These are phyloP conservation scores for Hirtodrosophila histrioides DNA, from an alignment of 2,888 invertebrate species.

Conservation along the genomic window DNA sequence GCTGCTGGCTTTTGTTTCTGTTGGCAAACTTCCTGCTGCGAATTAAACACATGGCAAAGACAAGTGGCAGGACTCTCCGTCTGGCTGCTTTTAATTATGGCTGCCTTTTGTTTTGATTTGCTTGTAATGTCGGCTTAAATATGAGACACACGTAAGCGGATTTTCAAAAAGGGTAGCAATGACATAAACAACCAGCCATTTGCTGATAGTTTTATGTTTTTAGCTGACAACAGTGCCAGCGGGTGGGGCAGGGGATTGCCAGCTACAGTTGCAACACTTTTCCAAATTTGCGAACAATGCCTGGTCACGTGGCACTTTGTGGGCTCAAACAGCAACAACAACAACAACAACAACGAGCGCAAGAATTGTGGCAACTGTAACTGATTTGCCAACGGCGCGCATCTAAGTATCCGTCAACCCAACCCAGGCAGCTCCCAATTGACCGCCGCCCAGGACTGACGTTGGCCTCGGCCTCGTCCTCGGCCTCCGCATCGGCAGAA, in stretches of 20 bases:
- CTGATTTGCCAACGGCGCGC: constrained; percentile 65
- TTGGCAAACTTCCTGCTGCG: constrained; percentile 32
- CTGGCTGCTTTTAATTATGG: constrained; percentile 60
- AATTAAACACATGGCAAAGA: constrained; percentile 32
- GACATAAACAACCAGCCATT: constrained; percentile 57
- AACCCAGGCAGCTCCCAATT: constrained; percentile 34
- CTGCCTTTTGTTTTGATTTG: constrained; percentile 66
- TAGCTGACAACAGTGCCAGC: constrained; percentile 35
- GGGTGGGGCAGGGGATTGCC: neutral
- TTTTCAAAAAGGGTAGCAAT: constrained; percentile 65
- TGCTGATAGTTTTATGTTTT: constrained; percentile 79
- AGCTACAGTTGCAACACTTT: constrained; percentile 55
- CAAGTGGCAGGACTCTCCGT: constrained; percentile 7
- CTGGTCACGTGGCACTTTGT: constrained; percentile 63
- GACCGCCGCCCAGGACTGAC: constrained; percentile 19
- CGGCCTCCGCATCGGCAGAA: constrained; percentile 2
- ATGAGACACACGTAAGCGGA: constrained; percentile 68
- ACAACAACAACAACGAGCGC: constrained; percentile 14
- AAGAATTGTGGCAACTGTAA: constrained; percentile 51
- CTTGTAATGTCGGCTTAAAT: constrained; percentile 69
- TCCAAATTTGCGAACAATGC: constrained; percentile 73
- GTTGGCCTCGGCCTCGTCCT: neutral
- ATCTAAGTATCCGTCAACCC: constrained; percentile 43
- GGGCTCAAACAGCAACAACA: constrained; percentile 55
- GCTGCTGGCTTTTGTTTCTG: constrained; percentile 26